Base-by-base conservation (phyloP, 2,113 vertebrate genomes). In the Manacus vitellinus region DNA sequence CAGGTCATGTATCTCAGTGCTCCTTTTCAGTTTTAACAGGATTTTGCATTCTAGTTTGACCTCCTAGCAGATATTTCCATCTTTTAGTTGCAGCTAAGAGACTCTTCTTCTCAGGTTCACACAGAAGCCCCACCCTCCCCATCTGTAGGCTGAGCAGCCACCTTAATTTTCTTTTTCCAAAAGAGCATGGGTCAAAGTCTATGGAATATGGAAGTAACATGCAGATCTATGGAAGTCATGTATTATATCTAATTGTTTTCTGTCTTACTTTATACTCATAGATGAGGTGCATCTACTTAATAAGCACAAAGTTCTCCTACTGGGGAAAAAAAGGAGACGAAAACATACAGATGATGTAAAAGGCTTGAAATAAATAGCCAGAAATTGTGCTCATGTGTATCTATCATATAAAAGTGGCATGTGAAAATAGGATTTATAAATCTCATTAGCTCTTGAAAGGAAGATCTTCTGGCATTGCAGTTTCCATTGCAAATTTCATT, bases 401-500 rank as follows among this genome's bases (percentile, higher is more conserved):
- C 22, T 33, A 33, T 24, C 43, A 12, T 39, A 63, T 61, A 85
- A 43, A 87, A 87, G n/a, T 70, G 56, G 23, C 59, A 25, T 22
- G 23, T 71, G 58, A 85, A 92, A 90, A 85, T 47, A 59, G 33
- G 39, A 73, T 94, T 80, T 84, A 78, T 74, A 89, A 92, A 80
- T 89, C 59, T 31, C 25, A 73, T 79, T 91, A 87, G 28, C 21
- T 91, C 44, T 87, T 71, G 79, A 77, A 87, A 92, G 54, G 43
- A 30, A 77, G 19, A 74, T 54, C 51, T 80, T 88, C 62, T 56
- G 33, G 23, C 70, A 62, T 11, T 87, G 23, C 46, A 46, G 12
- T 65, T 87, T 88, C 52, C 33, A 33, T 35, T 74, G 27, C 72
- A 83, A 74, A 77, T 47, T 78, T 89, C 14, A 39, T 87, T 86